Percentiles rank a stretch among this genome's conserved stretches.
Conservation (phyloP, 2,888 invertebrate genomes). For the Campaea margaritaria region DNA sequence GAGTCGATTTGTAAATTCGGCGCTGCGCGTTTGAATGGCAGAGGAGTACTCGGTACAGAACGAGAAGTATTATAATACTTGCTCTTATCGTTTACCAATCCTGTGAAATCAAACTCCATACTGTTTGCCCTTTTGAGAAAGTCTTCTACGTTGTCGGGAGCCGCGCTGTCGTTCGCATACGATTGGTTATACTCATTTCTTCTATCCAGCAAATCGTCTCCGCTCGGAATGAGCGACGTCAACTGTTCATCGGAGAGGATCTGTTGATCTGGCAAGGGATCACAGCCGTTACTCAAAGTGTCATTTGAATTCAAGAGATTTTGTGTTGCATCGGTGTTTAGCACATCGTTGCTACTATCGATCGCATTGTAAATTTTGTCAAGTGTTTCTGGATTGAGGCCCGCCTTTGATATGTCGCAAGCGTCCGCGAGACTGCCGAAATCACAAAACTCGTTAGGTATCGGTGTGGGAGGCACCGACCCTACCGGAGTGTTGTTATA, state of each 20-base stretch:
- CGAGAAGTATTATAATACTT: constrained; percentile 84
- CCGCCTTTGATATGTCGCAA: constrained; percentile 81
- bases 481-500: constrained; percentile 86
- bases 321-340: constrained; percentile 62
- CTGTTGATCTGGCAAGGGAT: constrained; percentile 68
- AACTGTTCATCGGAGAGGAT: constrained; percentile 73
- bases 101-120: constrained; percentile 76
- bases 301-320: constrained; percentile 65
- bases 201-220: constrained; percentile 66
- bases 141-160: constrained; percentile 73
- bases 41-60: constrained; percentile 89
- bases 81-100: constrained; percentile 69
- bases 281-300: constrained; percentile 72
- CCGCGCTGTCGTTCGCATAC: constrained; percentile 59
- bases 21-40: constrained; percentile 80
- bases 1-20: constrained; percentile 73
- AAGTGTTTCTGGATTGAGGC: constrained; percentile 86
- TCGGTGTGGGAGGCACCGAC: constrained; percentile 88
- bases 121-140: constrained; percentile 76
- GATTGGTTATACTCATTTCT: constrained; percentile 67
- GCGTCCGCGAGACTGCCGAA: constrained; percentile 87
- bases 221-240: constrained; percentile 72
- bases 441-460: constrained; percentile 90
- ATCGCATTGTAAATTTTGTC: constrained; percentile 88
- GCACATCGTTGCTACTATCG: constrained; percentile 81